Evolutionary conservation across 2,888 invertebrate species (phyloP), one percentile per base, ranked within the genome.

Genomic region (Uropetala carovei): DNA sequence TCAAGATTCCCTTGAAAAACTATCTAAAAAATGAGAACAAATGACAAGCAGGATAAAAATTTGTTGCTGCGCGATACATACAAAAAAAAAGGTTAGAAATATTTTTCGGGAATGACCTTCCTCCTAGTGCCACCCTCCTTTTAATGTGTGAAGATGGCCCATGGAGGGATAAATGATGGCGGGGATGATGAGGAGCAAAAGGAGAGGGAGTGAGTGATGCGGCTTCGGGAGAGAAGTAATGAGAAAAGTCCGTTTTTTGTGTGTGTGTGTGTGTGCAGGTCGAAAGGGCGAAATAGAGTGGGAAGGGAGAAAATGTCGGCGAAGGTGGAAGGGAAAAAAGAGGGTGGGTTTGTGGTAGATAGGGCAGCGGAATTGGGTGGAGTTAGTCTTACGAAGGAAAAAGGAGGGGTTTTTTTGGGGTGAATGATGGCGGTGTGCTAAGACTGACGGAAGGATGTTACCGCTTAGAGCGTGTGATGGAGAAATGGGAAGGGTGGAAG

Each of bases 211-310:
- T 64, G 64, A 89, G 89, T 64, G 68, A 89, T 89, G 89, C 89
- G 89, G 68, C 3, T 89, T 60, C 30, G 30, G 89, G 60, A 60
- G 27, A 64, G n/a, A 64, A 89, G 43, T 89, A 89, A 89, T 64
- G 89, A 64, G 89, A 89, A 89, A 89, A 64, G 60, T 43, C 11
- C 18, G 18, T 57, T 30, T 60, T 60, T 57, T 64, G 43, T 30
- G n/a, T 83, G 18, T 57, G n/a, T 64, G 43, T 30, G n/a, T 83
- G 18, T 57, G n/a, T 27, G n/a, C n/a, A 13, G 14, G 43, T 11
- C 56, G 18, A 16, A n/a, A 4, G 83, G 43, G n/a, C 18, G 56
- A 8, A 18, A 27, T 30, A 13, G 16, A 2, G 56, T 13, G 14
- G 82, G 18, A 18, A 7, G 14, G 30, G 60, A 86, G 22, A 22